A percentile compares a stretch with the other conserved stretches of the same genome.
These are phyloP conservation scores for Meteorus cinctellus DNA, from an alignment of 2,888 invertebrate genomes.

Conservation along the genomic window DNA sequence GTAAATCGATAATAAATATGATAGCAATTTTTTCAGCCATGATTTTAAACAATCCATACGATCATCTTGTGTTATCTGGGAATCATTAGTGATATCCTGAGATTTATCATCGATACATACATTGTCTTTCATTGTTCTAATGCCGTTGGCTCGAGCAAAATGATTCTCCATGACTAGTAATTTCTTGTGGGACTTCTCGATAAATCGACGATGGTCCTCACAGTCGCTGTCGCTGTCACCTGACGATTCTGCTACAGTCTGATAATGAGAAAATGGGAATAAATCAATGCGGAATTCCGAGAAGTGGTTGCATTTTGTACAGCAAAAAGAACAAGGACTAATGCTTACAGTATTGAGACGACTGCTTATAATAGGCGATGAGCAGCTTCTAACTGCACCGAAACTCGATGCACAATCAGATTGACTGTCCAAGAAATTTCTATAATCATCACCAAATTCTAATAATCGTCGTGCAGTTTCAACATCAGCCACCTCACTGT, in stretches of 20 bases:
- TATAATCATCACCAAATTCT: constrained; percentile 93
- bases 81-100: neutral
- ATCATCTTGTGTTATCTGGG: neutral
- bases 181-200: constrained; percentile 79
- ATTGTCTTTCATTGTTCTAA: constrained; percentile 61
- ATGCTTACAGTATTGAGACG: constrained; percentile 67
- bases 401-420: constrained; percentile 90
- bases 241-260: constrained; percentile 64
- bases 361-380: constrained; percentile 71
- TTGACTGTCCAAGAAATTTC: constrained; percentile 91
- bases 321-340: constrained; percentile 32
- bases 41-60: neutral
- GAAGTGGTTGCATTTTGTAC: neutral
- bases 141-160: constrained; percentile 71
- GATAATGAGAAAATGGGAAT: constrained; percentile 41
- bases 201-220: constrained; percentile 79
- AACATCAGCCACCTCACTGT: constrained; percentile 90
- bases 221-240: constrained; percentile 79
- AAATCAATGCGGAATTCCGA: constrained; percentile 33
- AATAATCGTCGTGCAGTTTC: constrained; percentile 87
- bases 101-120: constrained; percentile 62
- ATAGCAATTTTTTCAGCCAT: neutral
- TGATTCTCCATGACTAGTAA: constrained; percentile 78
- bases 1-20: neutral
- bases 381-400: constrained; percentile 78